A percentile compares a stretch with the other conserved stretches of the same genome.
phyloP scores from a whole-genome alignment of 2,888 invertebrate genomes.

The Caenorhabditis doughertyi region DNA sequence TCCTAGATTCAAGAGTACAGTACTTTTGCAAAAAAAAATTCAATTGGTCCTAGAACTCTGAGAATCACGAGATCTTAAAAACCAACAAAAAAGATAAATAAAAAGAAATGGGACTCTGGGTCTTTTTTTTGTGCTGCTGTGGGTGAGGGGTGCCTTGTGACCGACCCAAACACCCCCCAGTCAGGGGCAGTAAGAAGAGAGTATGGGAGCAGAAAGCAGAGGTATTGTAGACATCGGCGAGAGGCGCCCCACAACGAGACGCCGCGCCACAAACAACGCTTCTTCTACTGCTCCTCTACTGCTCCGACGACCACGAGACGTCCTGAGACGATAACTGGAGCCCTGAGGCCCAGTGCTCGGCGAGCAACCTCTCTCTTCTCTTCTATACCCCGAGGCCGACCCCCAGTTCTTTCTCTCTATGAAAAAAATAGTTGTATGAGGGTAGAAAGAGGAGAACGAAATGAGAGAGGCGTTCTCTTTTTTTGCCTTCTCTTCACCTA shows the following conservation, averaged over 20 bases:
- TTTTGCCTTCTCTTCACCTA: constrained; percentile 5
- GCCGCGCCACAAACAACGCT: constrained; percentile 62
- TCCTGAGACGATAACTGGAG: constrained; percentile 37
- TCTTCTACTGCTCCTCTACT: constrained; percentile 15
- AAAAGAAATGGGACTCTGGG: constrained; percentile 28
- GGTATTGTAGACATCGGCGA: constrained; percentile 62
- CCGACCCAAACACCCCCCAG: constrained; percentile 63
- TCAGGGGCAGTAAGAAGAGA: constrained; percentile 21
- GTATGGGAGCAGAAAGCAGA: constrained; percentile 48
- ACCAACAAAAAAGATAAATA: constrained; percentile 19
- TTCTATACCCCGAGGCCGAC: constrained; percentile 12
- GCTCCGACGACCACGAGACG: constrained; percentile 12
- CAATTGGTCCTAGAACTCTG: no score
- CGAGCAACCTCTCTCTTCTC: constrained; percentile 14
- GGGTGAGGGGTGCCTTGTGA: constrained; percentile 62
- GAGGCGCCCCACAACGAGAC: constrained; percentile 55
- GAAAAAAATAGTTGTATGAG: neutral
- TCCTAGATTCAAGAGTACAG: no score
- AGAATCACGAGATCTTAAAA: no score
- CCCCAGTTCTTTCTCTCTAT: constrained; percentile 31
- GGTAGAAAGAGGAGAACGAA: constrained; percentile 11
- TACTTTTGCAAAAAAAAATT: no score
- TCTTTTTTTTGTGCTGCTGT: constrained; percentile 10
- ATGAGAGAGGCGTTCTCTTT: constrained; percentile 44
- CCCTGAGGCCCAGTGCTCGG: constrained; percentile 38